Evolutionary conservation across 2,888 invertebrate species (phyloP), one percentile per base, ranked within the genome.

Genomic region (Amblyjoppa fuscipennis): DNA sequence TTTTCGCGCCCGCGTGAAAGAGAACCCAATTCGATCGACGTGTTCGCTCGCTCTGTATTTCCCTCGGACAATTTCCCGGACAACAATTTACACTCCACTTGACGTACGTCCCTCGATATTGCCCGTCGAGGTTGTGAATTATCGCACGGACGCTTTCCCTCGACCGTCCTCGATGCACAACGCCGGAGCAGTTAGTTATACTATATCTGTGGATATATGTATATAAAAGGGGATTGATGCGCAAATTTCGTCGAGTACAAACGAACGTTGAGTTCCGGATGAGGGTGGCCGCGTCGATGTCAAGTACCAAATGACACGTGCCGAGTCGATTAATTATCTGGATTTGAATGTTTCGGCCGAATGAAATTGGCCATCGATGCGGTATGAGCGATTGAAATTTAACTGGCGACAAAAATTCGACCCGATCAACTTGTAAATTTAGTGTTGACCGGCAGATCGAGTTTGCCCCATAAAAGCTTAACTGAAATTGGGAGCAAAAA

Each of bases 81-180:
- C 81, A 70, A 70, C 76, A 76, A 82, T 82, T 82, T 76, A 82
- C 70, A 71, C 61, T 76, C 53, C 64, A 71, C 71, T 82, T 76
- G 82, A 82, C 82, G 70, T 51, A 61, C 70, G 64, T 82, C 53
- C 76, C 64, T 61, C 76, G 64, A 82, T 76, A 82, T 82, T 82
- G 81, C 70, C 45, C 76, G 76, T 82, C 76, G 76, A 76, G 81
- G 31, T 70, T 82, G 70, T 76, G 81, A 82, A 82, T 82, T 81
- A 76, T 81, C 75, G 69, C 49, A 64, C 81, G 51, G 51, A 59
- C 68, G 68, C 68, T 68, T 51, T 61, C 69, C 38, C 76, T 53
- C 70, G 76, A 69, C 51, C 64, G 31, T 28, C 61, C 70, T 76
- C 61, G 31, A 75, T 69, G 41, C 49, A 71, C 41, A 13, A 56